Conservation (phyloP, 2,888 invertebrate species). For the Arge pagana region DNA sequence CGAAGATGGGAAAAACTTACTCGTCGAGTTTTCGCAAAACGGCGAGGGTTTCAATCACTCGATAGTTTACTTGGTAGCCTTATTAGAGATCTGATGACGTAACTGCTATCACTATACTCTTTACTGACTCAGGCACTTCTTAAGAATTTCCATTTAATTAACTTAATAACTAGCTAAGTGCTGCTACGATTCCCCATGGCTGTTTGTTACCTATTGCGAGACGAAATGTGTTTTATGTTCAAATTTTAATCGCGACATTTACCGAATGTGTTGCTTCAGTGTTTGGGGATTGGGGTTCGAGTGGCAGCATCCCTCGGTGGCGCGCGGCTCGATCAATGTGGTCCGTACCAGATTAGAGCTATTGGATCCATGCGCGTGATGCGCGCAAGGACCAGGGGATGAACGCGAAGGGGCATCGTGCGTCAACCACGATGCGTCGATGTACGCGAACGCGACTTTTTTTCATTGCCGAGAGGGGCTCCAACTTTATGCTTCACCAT, state of each 20-base stretch:
- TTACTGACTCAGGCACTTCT: slow-evolving; percentile 20
- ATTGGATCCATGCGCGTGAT: too few relatives aligned
- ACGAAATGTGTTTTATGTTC: slow-evolving; percentile 34
- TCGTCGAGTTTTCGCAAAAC: slow-evolving; percentile 7
- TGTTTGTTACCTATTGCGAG: slow-evolving; percentile 38
- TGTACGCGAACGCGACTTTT: too few relatives aligned
- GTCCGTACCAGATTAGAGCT: slow-evolving; percentile 37
- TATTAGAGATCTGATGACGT: too few relatives aligned
- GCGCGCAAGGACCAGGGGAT: slow-evolving; percentile 37
- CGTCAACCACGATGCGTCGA: too few relatives aligned
- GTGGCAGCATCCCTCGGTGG: slow-evolving; percentile 41
- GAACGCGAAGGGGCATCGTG: too few relatives aligned
- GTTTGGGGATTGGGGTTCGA: slow-evolving; percentile 44
- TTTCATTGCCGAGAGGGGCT: too few relatives aligned
- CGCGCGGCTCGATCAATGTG: slow-evolving; percentile 51
- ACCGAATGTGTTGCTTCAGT: slow-evolving; percentile 40
- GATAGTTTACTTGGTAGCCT: slow-evolving; percentile 4
- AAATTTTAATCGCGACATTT: slow-evolving; percentile 47
- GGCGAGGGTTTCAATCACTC: slow-evolving; percentile 7
- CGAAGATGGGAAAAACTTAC: neutral
- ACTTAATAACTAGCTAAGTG: slow-evolving; percentile 37
- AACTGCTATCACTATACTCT: slow-evolving; percentile 15
- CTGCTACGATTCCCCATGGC: slow-evolving; percentile 42
- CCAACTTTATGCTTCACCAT: too few relatives aligned
- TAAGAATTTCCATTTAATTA: slow-evolving; percentile 14